A percentile compares a stretch with the other conserved stretches of the same genome.
phyloP scores from a whole-genome alignment of 2,797 vertebrate genomes.

The Halcyon leucocephala region DNA sequence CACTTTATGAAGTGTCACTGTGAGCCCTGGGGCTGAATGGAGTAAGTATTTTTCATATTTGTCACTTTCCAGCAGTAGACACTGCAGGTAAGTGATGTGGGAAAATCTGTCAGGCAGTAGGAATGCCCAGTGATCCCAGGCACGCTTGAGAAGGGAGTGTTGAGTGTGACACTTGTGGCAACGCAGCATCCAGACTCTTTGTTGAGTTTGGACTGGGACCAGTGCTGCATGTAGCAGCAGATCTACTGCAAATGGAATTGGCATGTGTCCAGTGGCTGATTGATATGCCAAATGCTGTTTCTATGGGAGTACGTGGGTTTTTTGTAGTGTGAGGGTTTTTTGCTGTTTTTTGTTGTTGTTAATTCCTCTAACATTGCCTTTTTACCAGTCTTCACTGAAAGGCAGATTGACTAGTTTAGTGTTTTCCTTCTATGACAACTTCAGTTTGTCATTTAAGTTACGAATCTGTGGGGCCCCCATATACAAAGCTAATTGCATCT shows the following conservation, averaged over 20 bases:
- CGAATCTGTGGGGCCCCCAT: accelerated
- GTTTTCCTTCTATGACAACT: background rate
- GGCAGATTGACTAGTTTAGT: background rate
- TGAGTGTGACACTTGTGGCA: background rate
- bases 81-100: background rate
- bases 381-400: background rate
- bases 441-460: background rate
- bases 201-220: background rate
- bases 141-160: background rate
- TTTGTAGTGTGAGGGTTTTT: accelerated
- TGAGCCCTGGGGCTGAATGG: background rate
- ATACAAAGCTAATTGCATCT: background rate
- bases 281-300: background rate
- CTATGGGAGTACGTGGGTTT: background rate
- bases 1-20: background rate
- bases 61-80: background rate
- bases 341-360: background rate
- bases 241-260: background rate
- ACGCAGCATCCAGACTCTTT: background rate
- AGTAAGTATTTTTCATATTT: background rate
- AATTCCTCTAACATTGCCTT: background rate
- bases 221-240: background rate
- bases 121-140: background rate
- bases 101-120: background rate
- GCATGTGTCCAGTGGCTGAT: background rate